Conservation (phyloP, 35 echinoderm and acorn worm genomes). For the Ophiothrix spiculata region DNA sequence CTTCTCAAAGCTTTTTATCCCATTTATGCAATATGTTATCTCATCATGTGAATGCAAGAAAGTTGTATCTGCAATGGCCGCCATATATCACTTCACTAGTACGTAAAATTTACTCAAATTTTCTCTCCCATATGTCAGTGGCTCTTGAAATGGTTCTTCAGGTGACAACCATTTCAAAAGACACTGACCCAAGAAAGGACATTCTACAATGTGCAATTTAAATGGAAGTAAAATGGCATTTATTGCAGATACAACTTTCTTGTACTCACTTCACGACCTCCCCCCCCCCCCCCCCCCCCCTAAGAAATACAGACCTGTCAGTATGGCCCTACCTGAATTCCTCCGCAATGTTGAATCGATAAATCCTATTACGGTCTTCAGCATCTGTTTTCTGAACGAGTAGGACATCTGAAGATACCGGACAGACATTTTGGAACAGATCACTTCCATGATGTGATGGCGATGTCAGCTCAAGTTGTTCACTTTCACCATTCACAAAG, state of each 20-base stretch:
- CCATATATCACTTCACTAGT: too few relatives aligned
- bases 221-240: background rate
- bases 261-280: background rate
- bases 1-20: too few relatives aligned
- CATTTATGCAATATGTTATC: too few relatives aligned
- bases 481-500: background rate
- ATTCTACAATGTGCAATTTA: background rate
- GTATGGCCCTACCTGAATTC: background rate
- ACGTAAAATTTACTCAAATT: too few relatives aligned
- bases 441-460: background rate
- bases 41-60: too few relatives aligned
- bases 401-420: background rate
- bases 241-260: background rate
- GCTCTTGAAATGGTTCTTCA: background rate
- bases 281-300: too few relatives aligned
- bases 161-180: background rate
- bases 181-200: too few relatives aligned
- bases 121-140: too few relatives aligned
- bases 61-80: too few relatives aligned
- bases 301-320: too few relatives aligned
- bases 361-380: background rate
- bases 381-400: background rate
- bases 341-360: background rate
- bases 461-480: background rate
- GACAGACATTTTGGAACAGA: background rate